Evolutionary conservation across 2,888 invertebrate species (phyloP), one percentile per base, ranked within the genome.

Genomic region (Drosophila anomalata): DNA sequence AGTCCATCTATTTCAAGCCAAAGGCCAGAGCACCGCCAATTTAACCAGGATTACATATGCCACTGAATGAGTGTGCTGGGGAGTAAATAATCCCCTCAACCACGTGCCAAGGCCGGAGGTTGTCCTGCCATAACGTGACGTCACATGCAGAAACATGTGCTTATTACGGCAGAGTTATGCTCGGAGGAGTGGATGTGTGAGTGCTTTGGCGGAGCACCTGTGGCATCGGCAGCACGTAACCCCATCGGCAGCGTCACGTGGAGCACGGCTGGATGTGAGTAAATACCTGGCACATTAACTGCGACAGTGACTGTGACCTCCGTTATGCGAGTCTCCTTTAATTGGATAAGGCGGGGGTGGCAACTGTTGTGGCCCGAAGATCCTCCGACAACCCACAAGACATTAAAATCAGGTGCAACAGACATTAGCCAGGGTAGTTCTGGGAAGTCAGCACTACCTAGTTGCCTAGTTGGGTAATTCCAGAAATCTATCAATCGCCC

Each of bases 111-210:
- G 36, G 36, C 26, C 11, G 22, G 44, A 36, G 36, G 41, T 33
- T 56, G 62, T 24, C 50, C 55, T 31, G 36, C 44, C 44, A 6
- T 14, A 50, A 44, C 22, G 50, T 86, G 88, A 87, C 88, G 83
- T 89, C 88, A 77, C 78, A 82, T 83, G 80, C 42, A 36, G 61
- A 48, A 73, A 75, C 88, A 89, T 87, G 87, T 89, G 88, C 73
- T 33, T 44, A 74, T 79, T 84, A 77, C 59, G 74, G 53, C 67
- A 61, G 55, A 31, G 71, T 58, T 46, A 60, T 54, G 33, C 26
- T 9, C 41, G 29, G 17, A 50, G 8, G 11, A 36, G 33, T 39
- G 33, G 22, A 20, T 36, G 33, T 14, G 42, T 12, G 26, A 26
- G 56, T 36, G 24, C n/a, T 57, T 59, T 14, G 26, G 46, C 17